These are phyloP conservation scores for Fistularia commersonii DNA, from an alignment of 2,797 vertebrate genomes.

Conservation along the genomic window DNA sequence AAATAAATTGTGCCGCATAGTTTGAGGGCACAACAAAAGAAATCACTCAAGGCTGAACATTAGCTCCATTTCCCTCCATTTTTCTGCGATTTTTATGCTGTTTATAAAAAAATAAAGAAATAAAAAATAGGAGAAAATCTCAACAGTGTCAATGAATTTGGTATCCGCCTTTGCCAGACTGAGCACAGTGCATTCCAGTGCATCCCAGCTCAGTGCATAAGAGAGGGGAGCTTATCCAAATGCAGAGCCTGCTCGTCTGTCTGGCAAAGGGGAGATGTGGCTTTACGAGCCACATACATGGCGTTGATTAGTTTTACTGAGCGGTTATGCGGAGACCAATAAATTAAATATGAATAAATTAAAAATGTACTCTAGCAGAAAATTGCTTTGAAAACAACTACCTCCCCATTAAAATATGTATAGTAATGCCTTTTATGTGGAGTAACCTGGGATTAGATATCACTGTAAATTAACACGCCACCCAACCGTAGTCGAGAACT, in stretches of 20 bases:
- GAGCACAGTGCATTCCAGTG: conserved; percentile 54
- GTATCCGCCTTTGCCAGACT: conserved; percentile 53
- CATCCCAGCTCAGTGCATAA: conserved; percentile 46
- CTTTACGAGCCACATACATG: conserved; percentile 80
- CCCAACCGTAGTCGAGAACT: conserved; percentile 80
- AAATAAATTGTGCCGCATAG: conserved; percentile 64
- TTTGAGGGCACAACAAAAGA: conserved; percentile 57
- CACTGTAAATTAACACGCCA: conserved; percentile 88
- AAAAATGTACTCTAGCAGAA: conserved; percentile 86
- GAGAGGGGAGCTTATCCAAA: conserved; percentile 63
- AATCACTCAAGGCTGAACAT: conserved; percentile 70
- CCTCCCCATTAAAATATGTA: conserved; percentile 87
- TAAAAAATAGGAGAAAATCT: no score
- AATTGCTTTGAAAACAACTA: conserved; percentile 86
- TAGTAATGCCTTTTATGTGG: conserved; percentile 84
- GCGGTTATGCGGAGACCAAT: conserved; percentile 81
- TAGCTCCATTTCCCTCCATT: conserved; percentile 56
- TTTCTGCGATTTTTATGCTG: conserved; percentile 68
- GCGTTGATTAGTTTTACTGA: conserved; percentile 81
- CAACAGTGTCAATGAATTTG: conserved; percentile 61
- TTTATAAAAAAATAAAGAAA: conserved; percentile 66
- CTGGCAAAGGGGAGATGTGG: conserved; percentile 66
- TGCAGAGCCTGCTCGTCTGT: conserved; percentile 55
- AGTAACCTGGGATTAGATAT: conserved; percentile 84
- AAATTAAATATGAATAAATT: conserved; percentile 87